Base-by-base conservation (phyloP, 2,797 vertebrate species). In the Carapus acus region DNA sequence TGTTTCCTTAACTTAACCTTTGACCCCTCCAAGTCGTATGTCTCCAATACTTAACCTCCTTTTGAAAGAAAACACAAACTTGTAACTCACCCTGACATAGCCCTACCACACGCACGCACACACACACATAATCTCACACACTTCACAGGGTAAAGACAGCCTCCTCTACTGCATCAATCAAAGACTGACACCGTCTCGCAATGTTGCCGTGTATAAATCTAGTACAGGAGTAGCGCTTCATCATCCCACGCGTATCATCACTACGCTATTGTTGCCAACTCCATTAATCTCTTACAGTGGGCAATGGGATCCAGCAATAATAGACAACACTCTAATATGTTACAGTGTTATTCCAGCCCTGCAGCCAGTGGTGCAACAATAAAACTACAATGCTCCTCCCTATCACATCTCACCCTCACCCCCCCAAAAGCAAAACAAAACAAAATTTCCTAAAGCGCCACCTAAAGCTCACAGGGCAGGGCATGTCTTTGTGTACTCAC, bases 1-100 rank as follows among this genome's bases (percentile, higher is more conserved):
- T 63, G 67, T 83, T 79, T 83, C 74, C 79, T 80, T 67, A 73
- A 74, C 77, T 67, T 85, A 70, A 78, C 82, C 78, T 74, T 33
- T 83, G 73, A 76, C 65, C 75, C 37, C 41, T 63, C 40, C 22
- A 43, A 59, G 67, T 65, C 70, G 73, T 79, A 58, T 58, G 76
- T 81, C 78, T 85, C 71, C 42, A 74, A 73, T 67, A 66, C 63
- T 43, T 38, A 21, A 13, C 59, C 53, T 78, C 74, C 54, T 58
- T 62, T 75, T 49, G 69, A 72, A 54, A 34, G 53, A 49, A 33
- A 33, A 36, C 12, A 2, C 44, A 15, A 13, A 11, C 43, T n/a
- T 17, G 9, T 33, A 38, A 13, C 19, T 33, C 12, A 45, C 38
- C 38, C 47, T 45, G 55, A 67, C 8, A 2, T 47, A 41, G 49